These are phyloP conservation scores for Lacanobia wlatinum DNA, from an alignment of 2,888 invertebrate genomes.

Conservation along the genomic window DNA sequence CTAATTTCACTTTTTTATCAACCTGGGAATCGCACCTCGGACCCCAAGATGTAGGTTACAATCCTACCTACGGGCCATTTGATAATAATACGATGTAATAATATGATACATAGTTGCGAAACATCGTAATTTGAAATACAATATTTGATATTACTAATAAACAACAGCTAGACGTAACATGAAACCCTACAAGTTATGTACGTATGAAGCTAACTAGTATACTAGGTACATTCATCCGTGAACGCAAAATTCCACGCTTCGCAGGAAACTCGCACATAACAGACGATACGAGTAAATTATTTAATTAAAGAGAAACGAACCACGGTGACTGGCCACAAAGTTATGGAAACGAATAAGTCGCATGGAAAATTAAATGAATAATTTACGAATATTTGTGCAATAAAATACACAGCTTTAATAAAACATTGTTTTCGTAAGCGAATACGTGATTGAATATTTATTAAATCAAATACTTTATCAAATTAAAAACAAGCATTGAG, in stretches of 20 bases:
- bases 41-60: neutral
- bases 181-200: neutral
- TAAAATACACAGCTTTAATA: conserved; percentile 4
- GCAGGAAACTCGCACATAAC: neutral
- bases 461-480: neutral
- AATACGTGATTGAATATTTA: conserved; percentile 4
- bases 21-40: neutral
- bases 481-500: neutral
- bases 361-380: conserved; percentile 15
- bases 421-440: neutral
- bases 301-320: conserved; percentile 11
- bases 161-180: neutral
- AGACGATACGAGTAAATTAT: neutral
- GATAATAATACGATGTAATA: neutral
- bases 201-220: neutral
- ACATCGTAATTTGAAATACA: neutral
- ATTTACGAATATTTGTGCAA: conserved; percentile 15
- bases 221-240: neutral
- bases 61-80: neutral
- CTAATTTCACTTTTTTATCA: neutral
- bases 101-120: neutral
- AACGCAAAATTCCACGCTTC: conserved; percentile 6
- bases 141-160: conserved; percentile 26
- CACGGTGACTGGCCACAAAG: neutral
- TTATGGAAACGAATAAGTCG: conserved; percentile 2